Evolutionary conservation across 2,888 invertebrate species (phyloP), one percentile per base, ranked within the genome.

Genomic region (Lacanobia wlatinum): DNA sequence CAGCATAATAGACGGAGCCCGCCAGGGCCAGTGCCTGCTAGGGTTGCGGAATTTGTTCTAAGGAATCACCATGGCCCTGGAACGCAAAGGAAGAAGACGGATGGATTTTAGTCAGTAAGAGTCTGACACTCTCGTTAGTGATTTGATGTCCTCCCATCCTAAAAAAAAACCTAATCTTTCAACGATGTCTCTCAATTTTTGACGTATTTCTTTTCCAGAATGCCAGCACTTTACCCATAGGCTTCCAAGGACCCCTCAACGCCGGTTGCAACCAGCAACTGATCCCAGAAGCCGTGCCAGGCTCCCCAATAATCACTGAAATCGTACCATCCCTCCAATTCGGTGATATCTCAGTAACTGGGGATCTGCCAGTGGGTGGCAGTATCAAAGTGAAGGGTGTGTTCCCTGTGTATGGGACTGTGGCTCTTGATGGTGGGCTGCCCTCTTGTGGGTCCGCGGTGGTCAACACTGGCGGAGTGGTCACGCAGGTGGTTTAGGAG

Each of bases 401-500:
- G 2, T 94, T 95, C 88, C 95, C 95, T 0, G 93, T 95, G 0
- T 95, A 94, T 64, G 95, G 95, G 0, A 90, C 90, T 23, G 91
- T 95, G 1, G 90, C 90, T 0, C 87, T 95, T 0, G 94, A 95
- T 76, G 95, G 95, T 1, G 82, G 84, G 0, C 78, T 95, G 16
- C 94, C 94, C 1, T 93, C 95, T 0, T 78, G 87, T 59, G 95
- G 95, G 4, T 90, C 90, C 0, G 94, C 94, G 0, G 81, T 91
- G 1, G 93, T 94, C 2, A 90, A 92, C 46, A 83, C 93, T 8
- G 92, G 90, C 0, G 87, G 82, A 0, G 80, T 88, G 40, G 75
- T 86, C 0, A 34, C 83, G 0, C 81, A 85, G 14, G 52, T 84
- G 9, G n/a, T 83, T 58, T 86, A 75, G 23, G 34, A 34, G 34